Base-by-base conservation (phyloP, 2,797 vertebrate species). In the Basileuterus tristriatus region DNA sequence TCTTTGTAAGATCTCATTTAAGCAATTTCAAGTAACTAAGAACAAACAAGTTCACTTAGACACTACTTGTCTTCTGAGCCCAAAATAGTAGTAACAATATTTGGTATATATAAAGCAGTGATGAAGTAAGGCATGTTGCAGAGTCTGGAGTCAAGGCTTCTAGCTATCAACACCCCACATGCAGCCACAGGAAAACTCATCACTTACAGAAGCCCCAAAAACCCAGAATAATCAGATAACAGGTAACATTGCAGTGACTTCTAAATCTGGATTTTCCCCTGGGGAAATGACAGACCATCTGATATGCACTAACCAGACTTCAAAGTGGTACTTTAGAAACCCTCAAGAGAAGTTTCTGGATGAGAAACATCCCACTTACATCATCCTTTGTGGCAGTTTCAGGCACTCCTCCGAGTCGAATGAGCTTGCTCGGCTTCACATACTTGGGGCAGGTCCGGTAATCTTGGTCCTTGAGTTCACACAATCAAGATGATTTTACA, bases 321-420 rank as follows among this genome's bases (percentile, higher is more conserved):
- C 21, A 58, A 70, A 89, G 71, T 3, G 19, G 36, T 39, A 67
- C 53, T 70, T 65, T 46, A 60, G 76, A 95, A 86, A 80, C 11
- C 20, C 55, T n/a, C 14, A 16, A 37, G 0, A 89, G 29, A 90
- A 77, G 46, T 70, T 93, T 93, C 65, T 69, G 39, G 76, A 62
- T 64, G 3, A 85, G 65, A 94, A 77, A 44, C 22, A 75, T 21
- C 63, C 47, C 69, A 82, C 97, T 98, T 97, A 99, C 99, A 98
- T 99, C 99, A 97, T 99, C 99, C 98, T 99, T 98, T 92, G 99
- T 99, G 93, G 99, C 98, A 96, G 98, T 99, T 98, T 99, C 99
- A 95, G 99, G 99, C 96, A 99, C 99, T 96, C 98, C 99, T 97
- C 98, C 98, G 81, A 99, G 98, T 82, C 98, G 98, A 98, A 99